These are phyloP conservation scores for Lampris incognitus DNA, from an alignment of 2,113 vertebrate species.

Conservation along the genomic window DNA sequence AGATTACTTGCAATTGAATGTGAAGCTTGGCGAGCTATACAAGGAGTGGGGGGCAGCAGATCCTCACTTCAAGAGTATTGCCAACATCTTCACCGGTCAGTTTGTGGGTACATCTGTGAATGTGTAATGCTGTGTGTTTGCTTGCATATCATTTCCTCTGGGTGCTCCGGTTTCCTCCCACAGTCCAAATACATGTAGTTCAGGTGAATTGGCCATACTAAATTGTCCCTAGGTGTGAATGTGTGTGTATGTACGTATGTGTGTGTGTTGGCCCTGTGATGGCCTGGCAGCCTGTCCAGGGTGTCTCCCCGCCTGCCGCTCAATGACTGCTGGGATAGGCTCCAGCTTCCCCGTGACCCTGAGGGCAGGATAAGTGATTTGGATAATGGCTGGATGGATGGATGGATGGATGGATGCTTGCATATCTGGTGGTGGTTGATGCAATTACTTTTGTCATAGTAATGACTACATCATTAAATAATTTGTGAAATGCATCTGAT, in stretches of 20 bases:
- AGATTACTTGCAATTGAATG: conserved; percentile 87
- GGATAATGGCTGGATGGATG: too few relatives aligned
- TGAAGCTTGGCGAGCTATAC: conserved; percentile 83
- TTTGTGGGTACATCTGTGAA: neutral
- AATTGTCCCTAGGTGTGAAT: neutral
- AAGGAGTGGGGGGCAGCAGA: conserved; percentile 83
- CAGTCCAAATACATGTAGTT: too few relatives aligned
- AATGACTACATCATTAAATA: neutral
- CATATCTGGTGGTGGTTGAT: neutral
- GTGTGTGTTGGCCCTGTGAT: too few relatives aligned
- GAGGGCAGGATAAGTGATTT: too few relatives aligned
- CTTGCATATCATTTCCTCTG: neutral
- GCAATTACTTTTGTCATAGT: neutral
- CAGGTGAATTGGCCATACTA: neutral
- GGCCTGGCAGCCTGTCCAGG: too few relatives aligned
- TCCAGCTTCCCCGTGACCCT: too few relatives aligned
- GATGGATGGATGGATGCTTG: too few relatives aligned
- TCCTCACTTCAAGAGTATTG: conserved; percentile 83
- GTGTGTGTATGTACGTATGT: too few relatives aligned
- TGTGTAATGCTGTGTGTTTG: neutral
- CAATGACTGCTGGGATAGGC: too few relatives aligned
- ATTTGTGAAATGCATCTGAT: neutral
- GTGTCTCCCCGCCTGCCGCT: too few relatives aligned
- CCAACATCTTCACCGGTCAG: conserved; percentile 86
- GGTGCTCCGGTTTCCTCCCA: too few relatives aligned